Conservation (phyloP, 1,140 invertebrate species). For the Bombus vancouverensis region DNA sequence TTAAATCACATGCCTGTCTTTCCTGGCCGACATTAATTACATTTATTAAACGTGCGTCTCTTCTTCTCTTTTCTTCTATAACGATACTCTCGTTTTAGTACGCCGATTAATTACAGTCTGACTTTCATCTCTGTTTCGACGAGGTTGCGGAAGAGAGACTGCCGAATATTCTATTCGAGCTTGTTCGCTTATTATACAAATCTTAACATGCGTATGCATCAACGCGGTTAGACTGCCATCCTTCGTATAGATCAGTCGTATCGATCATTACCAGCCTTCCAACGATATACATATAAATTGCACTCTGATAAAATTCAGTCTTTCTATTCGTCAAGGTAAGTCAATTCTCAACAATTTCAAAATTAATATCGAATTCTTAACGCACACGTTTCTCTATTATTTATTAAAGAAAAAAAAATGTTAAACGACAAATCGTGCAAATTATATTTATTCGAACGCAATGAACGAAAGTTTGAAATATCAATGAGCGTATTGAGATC, state of each 20-base stretch:
- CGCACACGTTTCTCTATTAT: too few species aligned
- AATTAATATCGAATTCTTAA: background rate
- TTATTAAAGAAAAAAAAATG: too few species aligned
- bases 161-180: conserved; percentile 29
- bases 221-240: background rate
- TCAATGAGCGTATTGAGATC: background rate
- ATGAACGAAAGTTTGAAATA: background rate
- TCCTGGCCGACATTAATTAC: conserved; percentile 37
- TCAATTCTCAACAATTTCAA: background rate
- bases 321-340: conserved; percentile 23
- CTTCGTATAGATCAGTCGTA: background rate
- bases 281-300: background rate
- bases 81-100: conserved; percentile 41
- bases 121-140: conserved; percentile 80
- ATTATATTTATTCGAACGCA: background rate
- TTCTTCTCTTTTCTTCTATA: background rate
- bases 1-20: conserved; percentile 30
- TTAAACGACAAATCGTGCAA: background rate
- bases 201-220: conserved; percentile 41
- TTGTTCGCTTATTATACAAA: conserved; percentile 52
- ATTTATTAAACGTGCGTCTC: conserved; percentile 45
- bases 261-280: conserved; percentile 42
- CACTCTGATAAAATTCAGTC: conserved; percentile 28
- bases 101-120: conserved; percentile 70
- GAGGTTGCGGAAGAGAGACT: conserved; percentile 69